Base-by-base conservation (phyloP, 2,888 invertebrate species). In the Hesperia comma region DNA sequence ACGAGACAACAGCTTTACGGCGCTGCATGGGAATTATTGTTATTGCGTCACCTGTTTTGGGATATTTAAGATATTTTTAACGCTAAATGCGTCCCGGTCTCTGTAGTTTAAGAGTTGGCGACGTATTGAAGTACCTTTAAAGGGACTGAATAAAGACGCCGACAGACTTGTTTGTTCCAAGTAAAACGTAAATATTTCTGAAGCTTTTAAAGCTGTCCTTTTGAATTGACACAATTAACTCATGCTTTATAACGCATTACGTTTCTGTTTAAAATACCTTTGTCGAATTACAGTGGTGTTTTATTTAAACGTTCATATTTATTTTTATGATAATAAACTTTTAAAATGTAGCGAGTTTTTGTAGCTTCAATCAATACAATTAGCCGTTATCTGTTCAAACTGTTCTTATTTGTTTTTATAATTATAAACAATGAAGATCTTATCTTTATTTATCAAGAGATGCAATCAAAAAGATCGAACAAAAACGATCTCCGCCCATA, bases 1-100 rank as follows among this genome's bases (percentile, higher is more conserved):
- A 89, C 84, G 85, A 87, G 88, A 78, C 78, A 84, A 90, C 85
- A 79, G 83, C 69, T 85, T 87, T 86, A 88, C 79, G 72, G 71
- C 74, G 68, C 69, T 73, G 60, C 69, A 69, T 62, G 69, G 70
- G 61, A 79, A 77, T 79, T 80, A 79, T 79, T 77, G 80, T 81
- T 76, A 76, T 74, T 74, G 74, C 72, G 71, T 74, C 74, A 75
- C 75, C 74, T 74, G 67, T 63, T 72, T 71, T 67, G 40, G 61
- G 21, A 46, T 32, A 58, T 61, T 57, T 56, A 69, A 69, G 63
- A 51, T 55, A 61, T 61, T 56, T 57, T 57, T 21, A 21, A 56
- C 41, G 63, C 55, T 63, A 54, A 67, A 67, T 26, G 66, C 37
- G 2, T 61, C 67, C 46, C 19, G 10, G 55, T 17, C 53, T 17